Base-by-base conservation (phyloP, 2,113 vertebrate species). In the Periophthalmus modestus region DNA sequence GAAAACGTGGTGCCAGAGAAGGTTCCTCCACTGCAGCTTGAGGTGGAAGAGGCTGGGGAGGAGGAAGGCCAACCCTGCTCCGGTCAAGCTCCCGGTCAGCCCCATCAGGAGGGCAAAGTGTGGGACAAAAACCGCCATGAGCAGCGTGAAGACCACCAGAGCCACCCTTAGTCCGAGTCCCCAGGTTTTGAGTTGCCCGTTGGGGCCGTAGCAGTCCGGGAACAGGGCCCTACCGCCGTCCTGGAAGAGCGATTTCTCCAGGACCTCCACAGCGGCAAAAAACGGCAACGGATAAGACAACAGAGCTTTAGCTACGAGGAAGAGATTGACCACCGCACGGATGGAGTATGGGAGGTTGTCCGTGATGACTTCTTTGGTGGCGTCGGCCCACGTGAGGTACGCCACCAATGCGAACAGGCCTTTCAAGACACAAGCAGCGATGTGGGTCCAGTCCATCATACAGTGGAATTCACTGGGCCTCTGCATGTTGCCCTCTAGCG, bases 371-470 rank as follows among this genome's bases (percentile, higher is more conserved):
- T 99, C 97, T 88, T 99, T 97, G 85, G 97, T 99, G 78, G 96
- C 92, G 19, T 99, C 97, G 1, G 97, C 97, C 97, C 97, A 99
- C 66, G 97, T 99, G 87, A 99, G 93, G 80, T 98, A 99, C 86
- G 97, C 97, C 5, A 98, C 95, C 68, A 98, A 90, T 39, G 97
- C 97, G 80, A 98, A 98, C 82, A 98, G 94, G 79, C 97, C 97
- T 86, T 98, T 98, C 82, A 98, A 94, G 86, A 98, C 94, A 79
- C 97, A 99, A 83, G 97, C 97, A 4, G 95, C 88, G 48, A 99
- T 98, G 90, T 99, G 97, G 59, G 95, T 97, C 97, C 97, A 99
- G 82, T 99, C 97, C 97, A 99, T 97, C 97, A 99, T 98, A 92
- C 96, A 97, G 62, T 97, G 95, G 76, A 99, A 99, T 87, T 99